A percentile compares a stretch with the other conserved stretches of the same genome.
Evolutionary conservation across 2,113 vertebrate species (phyloP).

Genomic region (Rhabdomys dilectus): DNA sequence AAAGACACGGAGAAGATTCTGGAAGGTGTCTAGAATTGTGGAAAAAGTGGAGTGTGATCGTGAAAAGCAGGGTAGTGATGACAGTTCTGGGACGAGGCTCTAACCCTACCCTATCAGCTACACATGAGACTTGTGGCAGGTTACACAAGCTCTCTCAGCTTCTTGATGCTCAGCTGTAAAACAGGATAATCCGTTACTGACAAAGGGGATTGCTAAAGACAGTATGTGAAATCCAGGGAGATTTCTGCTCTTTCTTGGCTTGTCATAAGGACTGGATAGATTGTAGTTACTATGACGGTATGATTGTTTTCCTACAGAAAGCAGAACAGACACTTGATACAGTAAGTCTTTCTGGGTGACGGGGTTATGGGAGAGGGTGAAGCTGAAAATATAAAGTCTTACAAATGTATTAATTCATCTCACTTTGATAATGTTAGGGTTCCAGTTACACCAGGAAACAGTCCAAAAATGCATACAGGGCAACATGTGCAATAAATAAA

Average conservation of each 20-base stretch:
- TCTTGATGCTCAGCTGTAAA: not conserved
- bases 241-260: conserved; percentile 4
- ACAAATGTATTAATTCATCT: not conserved
- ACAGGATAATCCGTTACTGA: not conserved
- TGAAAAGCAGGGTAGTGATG: not conserved
- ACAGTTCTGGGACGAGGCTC: not conserved
- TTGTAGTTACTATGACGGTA: not conserved
- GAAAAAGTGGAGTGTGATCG: not conserved
- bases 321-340: not conserved
- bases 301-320: not conserved
- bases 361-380: not conserved
- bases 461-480: not conserved
- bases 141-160: not conserved
- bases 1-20: not conserved
- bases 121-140: not conserved
- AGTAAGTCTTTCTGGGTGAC: not conserved
- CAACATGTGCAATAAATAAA: not conserved
- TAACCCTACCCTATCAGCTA: not conserved
- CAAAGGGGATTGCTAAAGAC: not conserved
- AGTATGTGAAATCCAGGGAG: conserved; percentile 7
- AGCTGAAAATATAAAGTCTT: conserved; percentile 17
- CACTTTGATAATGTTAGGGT: not conserved
- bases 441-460: not conserved
- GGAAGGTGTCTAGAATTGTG: not conserved
- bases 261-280: not conserved